These are phyloP conservation scores for Mustelus asterias DNA, from an alignment of 2,113 vertebrate genomes.

Conservation along the genomic window DNA sequence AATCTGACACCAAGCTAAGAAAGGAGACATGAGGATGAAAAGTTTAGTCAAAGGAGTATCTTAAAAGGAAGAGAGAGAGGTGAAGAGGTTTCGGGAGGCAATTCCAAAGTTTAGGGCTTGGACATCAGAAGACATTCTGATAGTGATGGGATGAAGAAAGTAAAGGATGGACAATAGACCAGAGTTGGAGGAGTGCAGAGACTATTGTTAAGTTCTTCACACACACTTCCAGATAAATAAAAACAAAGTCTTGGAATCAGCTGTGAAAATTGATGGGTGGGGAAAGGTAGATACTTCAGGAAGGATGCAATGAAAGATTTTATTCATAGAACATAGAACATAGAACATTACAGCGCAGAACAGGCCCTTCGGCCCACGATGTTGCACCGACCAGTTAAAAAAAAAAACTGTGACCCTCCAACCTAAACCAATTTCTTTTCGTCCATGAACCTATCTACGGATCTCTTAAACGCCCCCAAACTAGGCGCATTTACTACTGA, in stretches of 20 bases:
- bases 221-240: background rate
- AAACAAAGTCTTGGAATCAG: background rate
- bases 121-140: too few relatives aligned
- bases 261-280: background rate
- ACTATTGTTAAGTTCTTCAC: background rate
- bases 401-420: too few relatives aligned
- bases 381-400: too few relatives aligned
- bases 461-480: too few relatives aligned
- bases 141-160: background rate
- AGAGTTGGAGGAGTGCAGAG: background rate
- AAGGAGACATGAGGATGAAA: background rate
- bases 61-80: too few relatives aligned
- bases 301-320: background rate
- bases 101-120: background rate
- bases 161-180: background rate
- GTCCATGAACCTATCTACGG: too few relatives aligned
- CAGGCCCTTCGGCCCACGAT: too few relatives aligned
- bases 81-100: too few relatives aligned
- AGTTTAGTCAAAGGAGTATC: background rate
- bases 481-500: too few relatives aligned
- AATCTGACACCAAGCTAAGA: background rate
- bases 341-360: too few relatives aligned
- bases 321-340: too few relatives aligned
- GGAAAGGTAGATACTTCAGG: background rate
- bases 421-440: too few relatives aligned